Conservation (phyloP, 2,797 vertebrate species). For the Melanotaenia nigrans region DNA sequence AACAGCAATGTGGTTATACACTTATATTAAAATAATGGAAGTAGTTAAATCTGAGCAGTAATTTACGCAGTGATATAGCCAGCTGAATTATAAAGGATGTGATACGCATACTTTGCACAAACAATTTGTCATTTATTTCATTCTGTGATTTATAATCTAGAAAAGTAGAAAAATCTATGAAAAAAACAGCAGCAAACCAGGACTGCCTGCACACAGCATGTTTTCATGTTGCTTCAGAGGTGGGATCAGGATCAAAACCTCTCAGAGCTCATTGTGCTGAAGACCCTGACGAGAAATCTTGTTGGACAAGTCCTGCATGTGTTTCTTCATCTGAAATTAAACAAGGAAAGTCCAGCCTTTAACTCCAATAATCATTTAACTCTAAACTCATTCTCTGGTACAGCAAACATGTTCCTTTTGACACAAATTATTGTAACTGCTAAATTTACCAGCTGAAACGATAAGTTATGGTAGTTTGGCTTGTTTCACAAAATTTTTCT, state of each 20-base stretch:
- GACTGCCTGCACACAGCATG: background rate
- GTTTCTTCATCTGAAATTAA: slow-evolving; percentile 93
- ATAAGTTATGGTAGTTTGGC: background rate
- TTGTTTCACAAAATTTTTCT: background rate
- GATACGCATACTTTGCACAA: slow-evolving; percentile 35
- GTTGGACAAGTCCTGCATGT: slow-evolving; percentile 92
- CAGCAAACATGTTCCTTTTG: background rate
- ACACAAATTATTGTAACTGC: background rate
- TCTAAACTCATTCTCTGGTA: background rate
- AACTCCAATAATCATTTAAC: background rate
- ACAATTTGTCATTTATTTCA: slow-evolving; percentile 20
- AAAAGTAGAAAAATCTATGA: slow-evolving; percentile 16
- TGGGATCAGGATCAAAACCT: background rate
- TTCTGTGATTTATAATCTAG: slow-evolving; percentile 25
- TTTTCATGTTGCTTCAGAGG: slow-evolving; percentile 5
- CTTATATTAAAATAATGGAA: slow-evolving; percentile 1
- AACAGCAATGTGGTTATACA: background rate
- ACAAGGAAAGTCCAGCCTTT: background rate
- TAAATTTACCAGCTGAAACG: background rate
- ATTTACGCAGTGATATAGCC: background rate
- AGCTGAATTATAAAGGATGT: slow-evolving; percentile 25
- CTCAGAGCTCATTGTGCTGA: slow-evolving; percentile 93
- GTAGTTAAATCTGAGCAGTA: slow-evolving; percentile 6
- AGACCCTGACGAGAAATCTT: slow-evolving; percentile 90
- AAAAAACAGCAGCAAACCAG: background rate